Percentiles rank a stretch among this genome's conserved stretches.
These are phyloP conservation scores for Himantopus leucocephalus DNA, from an alignment of 2,113 vertebrate genomes.

Conservation along the genomic window DNA sequence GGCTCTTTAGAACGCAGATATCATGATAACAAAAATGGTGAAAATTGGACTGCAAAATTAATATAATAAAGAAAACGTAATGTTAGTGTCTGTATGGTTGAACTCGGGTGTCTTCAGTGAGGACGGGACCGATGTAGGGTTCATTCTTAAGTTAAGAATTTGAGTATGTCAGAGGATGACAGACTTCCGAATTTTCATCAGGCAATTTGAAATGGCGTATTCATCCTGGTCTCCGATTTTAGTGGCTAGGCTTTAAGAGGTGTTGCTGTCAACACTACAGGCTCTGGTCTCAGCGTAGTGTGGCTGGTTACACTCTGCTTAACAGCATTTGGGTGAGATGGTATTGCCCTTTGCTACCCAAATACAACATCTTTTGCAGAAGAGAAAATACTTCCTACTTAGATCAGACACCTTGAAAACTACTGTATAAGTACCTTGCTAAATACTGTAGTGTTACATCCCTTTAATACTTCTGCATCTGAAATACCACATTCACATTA, in stretches of 20 bases:
- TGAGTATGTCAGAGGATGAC: not conserved
- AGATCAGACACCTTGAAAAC: not conserved
- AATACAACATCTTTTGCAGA: not conserved
- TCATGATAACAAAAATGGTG: not conserved
- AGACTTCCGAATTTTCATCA: not conserved
- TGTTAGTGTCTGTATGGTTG: not conserved
- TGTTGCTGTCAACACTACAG: not conserved
- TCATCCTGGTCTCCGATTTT: not conserved
- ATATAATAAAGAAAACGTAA: not conserved
- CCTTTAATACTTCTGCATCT: not conserved
- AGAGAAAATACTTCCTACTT: not conserved
- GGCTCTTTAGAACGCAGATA: not conserved
- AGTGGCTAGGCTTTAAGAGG: not conserved
- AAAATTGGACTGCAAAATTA: not conserved
- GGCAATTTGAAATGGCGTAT: not conserved
- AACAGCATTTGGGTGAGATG: not conserved
- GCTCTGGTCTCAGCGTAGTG: not conserved
- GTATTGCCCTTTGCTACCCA: not conserved
- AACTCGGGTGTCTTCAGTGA: not conserved
- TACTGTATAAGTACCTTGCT: not conserved
- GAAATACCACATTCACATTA: not conserved
- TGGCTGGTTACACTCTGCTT: not conserved
- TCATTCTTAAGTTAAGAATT: not conserved
- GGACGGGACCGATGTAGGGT: not conserved
- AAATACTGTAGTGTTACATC: not conserved